Conservation (phyloP, 2,113 vertebrate species). For the Etheostoma cragini region DNA sequence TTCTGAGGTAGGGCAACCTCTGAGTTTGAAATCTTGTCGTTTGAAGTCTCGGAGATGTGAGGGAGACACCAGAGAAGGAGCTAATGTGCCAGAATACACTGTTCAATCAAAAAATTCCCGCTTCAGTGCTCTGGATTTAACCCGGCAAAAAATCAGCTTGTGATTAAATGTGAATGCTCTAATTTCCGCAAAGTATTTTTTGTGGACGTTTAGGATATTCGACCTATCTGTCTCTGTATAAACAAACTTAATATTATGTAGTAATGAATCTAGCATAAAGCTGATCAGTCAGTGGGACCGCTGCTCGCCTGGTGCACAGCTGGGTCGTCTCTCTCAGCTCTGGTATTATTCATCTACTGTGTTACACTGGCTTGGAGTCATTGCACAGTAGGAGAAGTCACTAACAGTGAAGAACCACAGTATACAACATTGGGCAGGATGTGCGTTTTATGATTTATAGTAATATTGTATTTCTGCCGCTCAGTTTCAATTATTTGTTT, state of each 20-base stretch:
- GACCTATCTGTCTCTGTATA: constrained; percentile 47
- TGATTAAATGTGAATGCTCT: constrained; percentile 46
- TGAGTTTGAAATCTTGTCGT: constrained; percentile 24
- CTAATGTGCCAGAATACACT: constrained; percentile 55
- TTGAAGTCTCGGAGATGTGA: constrained; percentile 60
- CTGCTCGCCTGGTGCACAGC: constrained; percentile 75
- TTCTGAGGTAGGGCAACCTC: constrained; percentile 52
- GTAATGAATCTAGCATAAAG: constrained; percentile 67
- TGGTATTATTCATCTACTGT: constrained; percentile 79
- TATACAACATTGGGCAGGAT: constrained; percentile 64
- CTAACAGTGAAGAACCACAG: constrained; percentile 69
- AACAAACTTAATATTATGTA: constrained; percentile 64
- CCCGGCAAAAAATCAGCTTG: constrained; percentile 23
- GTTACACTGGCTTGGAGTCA: constrained; percentile 77
- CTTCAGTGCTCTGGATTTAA: constrained; percentile 32
- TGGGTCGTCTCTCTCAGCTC: constrained; percentile 72
- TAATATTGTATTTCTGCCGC: constrained; percentile 73
- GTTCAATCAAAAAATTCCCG: constrained; percentile 41
- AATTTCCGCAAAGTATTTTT: background rate
- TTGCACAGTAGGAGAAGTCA: constrained; percentile 77
- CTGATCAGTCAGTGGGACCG: constrained; percentile 43
- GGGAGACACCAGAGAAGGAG: constrained; percentile 50
- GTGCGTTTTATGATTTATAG: constrained; percentile 74
- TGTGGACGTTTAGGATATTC: constrained; percentile 10
- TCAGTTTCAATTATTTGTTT: constrained; percentile 73